These are phyloP conservation scores for Pogonocichla stellata DNA, from an alignment of 2,113 vertebrate species.

Conservation along the genomic window DNA sequence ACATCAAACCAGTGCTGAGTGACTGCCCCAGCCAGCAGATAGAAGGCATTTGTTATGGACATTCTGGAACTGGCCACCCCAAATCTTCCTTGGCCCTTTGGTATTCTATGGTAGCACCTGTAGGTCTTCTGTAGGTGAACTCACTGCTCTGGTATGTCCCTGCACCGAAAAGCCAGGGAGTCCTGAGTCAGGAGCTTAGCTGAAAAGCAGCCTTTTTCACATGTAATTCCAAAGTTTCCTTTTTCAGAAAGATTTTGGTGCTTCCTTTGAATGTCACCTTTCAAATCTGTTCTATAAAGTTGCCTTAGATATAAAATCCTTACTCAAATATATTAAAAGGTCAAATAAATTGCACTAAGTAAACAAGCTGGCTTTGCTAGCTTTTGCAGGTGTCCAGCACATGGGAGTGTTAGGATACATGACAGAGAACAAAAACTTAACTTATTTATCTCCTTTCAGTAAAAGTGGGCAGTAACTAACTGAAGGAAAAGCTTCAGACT, in stretches of 20 bases:
- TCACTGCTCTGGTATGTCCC: background rate
- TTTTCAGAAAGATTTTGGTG: conserved; percentile 49
- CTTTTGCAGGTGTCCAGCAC: conserved; percentile 65
- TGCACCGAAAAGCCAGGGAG: background rate
- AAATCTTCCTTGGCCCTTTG: background rate
- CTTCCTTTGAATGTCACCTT: conserved; percentile 66
- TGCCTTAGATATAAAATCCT: conserved; percentile 65
- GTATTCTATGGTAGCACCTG: background rate
- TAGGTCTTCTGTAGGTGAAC: conserved; percentile 30
- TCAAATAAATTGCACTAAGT: conserved; percentile 69
- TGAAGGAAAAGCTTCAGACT: conserved; percentile 7
- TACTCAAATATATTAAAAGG: conserved; percentile 74
- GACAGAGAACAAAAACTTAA: conserved; percentile 61
- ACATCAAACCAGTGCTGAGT: background rate
- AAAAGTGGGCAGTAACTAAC: background rate
- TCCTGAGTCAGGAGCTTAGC: conserved; percentile 23
- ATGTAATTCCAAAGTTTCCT: conserved; percentile 37
- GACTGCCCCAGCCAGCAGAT: background rate
- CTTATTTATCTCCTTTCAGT: conserved; percentile 51
- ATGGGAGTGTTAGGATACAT: conserved; percentile 48
- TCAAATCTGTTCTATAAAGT: conserved; percentile 58
- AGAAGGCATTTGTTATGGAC: background rate
- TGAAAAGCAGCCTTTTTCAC: conserved; percentile 37
- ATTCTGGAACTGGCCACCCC: background rate
- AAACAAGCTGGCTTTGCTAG: conserved; percentile 60